These are phyloP conservation scores for Hydrophis major DNA, from an alignment of 2,797 vertebrate genomes.

Conservation along the genomic window DNA sequence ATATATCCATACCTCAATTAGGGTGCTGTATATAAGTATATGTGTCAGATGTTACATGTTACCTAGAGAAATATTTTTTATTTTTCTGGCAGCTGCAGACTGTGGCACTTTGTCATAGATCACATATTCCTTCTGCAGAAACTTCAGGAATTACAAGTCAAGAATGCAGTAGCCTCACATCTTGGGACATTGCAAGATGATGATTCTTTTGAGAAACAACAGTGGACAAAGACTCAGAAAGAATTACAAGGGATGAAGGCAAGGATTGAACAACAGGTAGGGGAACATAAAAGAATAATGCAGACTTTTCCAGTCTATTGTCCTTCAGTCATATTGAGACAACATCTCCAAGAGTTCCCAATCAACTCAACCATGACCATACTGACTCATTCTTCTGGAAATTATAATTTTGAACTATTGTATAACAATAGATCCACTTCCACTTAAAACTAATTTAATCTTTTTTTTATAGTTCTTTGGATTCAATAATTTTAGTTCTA, in stretches of 20 bases:
- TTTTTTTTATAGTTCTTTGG: neutral
- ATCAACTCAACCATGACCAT: neutral
- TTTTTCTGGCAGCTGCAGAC: neutral
- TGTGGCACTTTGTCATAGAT: neutral
- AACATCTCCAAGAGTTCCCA: neutral
- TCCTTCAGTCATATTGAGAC: neutral
- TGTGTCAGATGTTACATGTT: neutral
- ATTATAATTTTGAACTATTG: neutral
- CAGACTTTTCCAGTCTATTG: neutral
- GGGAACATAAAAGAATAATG: neutral
- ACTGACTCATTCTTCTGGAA: neutral
- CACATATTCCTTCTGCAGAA: slow-evolving; percentile 59
- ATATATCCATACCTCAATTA: neutral
- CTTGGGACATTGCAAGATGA: slow-evolving; percentile 56
- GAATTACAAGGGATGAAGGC: slow-evolving; percentile 50
- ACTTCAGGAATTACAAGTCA: slow-evolving; percentile 62
- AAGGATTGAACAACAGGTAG: slow-evolving; percentile 64
- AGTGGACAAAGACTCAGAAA: slow-evolving; percentile 29
- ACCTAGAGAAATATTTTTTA: neutral
- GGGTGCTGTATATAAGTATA: neutral
- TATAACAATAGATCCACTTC: neutral
- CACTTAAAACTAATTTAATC: neutral
- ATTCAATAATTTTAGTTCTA: neutral
- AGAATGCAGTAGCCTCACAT: slow-evolving; percentile 35
- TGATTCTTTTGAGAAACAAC: slow-evolving; percentile 39